These are phyloP conservation scores for Bryconaethiops microstoma DNA, from an alignment of 2,797 vertebrate genomes.

Conservation along the genomic window DNA sequence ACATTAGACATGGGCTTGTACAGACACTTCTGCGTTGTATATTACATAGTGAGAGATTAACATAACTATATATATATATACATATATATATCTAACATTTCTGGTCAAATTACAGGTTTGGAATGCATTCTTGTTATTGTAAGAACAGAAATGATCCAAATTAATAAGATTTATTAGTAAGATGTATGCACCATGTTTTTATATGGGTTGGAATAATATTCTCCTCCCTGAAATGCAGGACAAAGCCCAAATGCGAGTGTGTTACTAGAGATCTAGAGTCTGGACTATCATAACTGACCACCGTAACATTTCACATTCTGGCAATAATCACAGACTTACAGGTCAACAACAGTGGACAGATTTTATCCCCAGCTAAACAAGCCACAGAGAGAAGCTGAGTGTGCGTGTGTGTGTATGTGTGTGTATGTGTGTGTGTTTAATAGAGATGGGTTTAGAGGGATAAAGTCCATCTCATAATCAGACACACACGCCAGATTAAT, in stretches of 20 bases:
- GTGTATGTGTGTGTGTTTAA: slow-evolving; percentile 36
- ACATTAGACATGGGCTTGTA: no score
- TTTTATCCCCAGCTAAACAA: slow-evolving; percentile 27
- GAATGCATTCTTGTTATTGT: no score
- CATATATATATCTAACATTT: no score
- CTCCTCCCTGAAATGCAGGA: no score
- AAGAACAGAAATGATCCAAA: no score
- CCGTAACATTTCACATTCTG: not conserved
- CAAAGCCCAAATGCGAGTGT: not conserved
- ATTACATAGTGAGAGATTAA: no score
- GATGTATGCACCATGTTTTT: no score
- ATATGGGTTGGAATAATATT: no score
- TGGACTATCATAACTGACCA: not conserved
- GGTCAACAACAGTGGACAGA: slow-evolving; percentile 21
- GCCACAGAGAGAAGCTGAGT: not conserved
- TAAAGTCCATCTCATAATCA: slow-evolving; percentile 61
- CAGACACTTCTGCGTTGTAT: no score
- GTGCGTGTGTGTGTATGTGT: slow-evolving; percentile 27
- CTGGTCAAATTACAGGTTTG: no score
- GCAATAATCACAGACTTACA: slow-evolving; percentile 14
- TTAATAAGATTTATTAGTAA: no score
- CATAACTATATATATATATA: no score
- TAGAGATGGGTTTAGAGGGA: slow-evolving; percentile 41
- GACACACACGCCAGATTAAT: slow-evolving; percentile 78
- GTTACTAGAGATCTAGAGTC: not conserved